phyloP scores from a whole-genome alignment of 2,113 vertebrate species.

The Ochotona princeps region DNA sequence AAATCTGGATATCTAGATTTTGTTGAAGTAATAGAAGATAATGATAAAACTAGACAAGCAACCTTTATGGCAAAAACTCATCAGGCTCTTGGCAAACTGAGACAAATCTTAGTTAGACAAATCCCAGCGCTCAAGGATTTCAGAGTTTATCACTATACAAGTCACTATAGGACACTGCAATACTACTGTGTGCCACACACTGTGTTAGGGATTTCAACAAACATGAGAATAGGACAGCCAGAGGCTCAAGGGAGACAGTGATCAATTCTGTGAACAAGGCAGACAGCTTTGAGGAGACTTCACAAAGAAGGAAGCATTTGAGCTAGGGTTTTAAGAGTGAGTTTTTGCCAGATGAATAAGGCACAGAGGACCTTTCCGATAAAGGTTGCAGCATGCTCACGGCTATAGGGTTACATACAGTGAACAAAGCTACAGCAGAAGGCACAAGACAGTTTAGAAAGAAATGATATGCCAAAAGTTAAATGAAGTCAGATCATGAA shows the following conservation, averaged over 20 bases:
- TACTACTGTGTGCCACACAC: background rate
- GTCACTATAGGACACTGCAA: background rate
- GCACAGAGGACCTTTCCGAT: background rate
- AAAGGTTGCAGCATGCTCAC: background rate
- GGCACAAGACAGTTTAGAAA: background rate
- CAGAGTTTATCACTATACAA: background rate
- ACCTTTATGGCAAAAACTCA: slow-evolving; percentile 24
- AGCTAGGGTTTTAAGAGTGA: background rate
- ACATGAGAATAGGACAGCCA: slow-evolving; percentile 6
- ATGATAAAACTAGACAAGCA: background rate
- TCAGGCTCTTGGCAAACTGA: background rate
- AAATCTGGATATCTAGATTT: slow-evolving; percentile 47
- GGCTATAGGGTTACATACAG: background rate
- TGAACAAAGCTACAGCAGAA: background rate
- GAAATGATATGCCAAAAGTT: background rate
- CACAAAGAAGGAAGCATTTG: background rate
- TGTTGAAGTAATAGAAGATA: slow-evolving; percentile 25
- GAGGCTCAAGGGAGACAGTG: background rate
- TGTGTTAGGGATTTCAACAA: background rate
- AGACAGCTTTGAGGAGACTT: background rate
- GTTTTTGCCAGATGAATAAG: background rate
- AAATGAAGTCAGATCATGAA: background rate
- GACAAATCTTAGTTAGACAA: background rate
- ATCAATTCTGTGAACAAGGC: background rate
- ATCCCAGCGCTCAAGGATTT: slow-evolving; percentile 10